phyloP scores from a whole-genome alignment of 2,888 invertebrate genomes.

The Eumacrocentrus americanus region DNA sequence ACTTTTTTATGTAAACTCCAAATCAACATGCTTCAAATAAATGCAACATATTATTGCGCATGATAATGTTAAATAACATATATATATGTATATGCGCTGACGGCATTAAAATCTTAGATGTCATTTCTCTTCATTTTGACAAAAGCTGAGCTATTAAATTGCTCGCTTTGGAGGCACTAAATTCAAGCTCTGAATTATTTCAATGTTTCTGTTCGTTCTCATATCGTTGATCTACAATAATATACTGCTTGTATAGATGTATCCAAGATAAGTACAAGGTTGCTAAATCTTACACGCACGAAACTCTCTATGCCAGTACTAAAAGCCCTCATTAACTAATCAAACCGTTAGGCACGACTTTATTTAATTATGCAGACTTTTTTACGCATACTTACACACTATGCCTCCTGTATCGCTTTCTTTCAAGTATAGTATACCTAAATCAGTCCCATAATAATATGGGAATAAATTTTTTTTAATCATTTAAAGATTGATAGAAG shows the following conservation, averaged over 20 bases:
- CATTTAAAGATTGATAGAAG: constrained; percentile 7
- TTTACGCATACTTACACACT: not conserved
- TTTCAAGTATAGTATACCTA: not conserved
- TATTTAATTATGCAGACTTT: not conserved
- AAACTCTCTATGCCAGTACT: not conserved
- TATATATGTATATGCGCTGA: too few relatives aligned
- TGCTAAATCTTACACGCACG: constrained; percentile 5
- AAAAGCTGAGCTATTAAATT: not conserved
- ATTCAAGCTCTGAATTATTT: not conserved
- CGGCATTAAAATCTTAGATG: not conserved
- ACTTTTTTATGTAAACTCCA: too few relatives aligned
- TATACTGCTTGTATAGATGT: not conserved
- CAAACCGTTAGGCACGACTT: constrained; percentile 6
- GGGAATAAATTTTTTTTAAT: not conserved
- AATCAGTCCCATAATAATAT: not conserved
- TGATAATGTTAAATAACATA: too few relatives aligned
- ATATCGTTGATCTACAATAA: not conserved
- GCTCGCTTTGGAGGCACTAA: not conserved
- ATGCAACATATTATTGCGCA: not conserved
- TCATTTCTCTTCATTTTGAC: not conserved
- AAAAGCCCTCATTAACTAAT: constrained; percentile 1
- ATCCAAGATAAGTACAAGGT: constrained; percentile 7
- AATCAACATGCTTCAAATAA: not conserved
- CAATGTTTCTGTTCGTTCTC: not conserved
- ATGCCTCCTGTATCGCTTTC: not conserved